phyloP scores from a whole-genome alignment of 2,888 invertebrate species.

The Drosophila hamatofila region DNA sequence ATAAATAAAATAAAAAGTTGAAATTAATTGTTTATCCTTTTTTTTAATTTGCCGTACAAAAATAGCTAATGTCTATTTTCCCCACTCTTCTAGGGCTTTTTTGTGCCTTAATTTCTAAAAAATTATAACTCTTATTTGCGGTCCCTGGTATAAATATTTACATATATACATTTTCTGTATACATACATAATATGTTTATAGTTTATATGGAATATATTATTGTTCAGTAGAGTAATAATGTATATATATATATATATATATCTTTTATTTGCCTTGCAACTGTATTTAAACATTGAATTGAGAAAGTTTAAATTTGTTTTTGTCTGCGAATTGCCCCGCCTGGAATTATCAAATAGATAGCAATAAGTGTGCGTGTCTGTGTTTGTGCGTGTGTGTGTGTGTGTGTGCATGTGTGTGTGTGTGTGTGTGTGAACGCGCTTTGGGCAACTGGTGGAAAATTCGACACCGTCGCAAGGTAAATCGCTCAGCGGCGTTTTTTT shows the following conservation, averaged over 20 bases:
- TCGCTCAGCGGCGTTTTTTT: slow-evolving; percentile 25
- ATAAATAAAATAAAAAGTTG: too few relatives aligned
- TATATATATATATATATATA: not conserved
- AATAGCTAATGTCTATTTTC: too few relatives aligned
- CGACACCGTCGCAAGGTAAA: slow-evolving; percentile 44
- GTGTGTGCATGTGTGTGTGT: slow-evolving; percentile 1
- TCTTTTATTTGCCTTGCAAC: not conserved
- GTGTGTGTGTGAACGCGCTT: not conserved
- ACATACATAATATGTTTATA: too few relatives aligned
- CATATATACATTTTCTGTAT: too few relatives aligned
- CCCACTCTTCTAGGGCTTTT: too few relatives aligned
- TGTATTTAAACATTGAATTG: slow-evolving; percentile 5
- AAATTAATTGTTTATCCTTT: too few relatives aligned
- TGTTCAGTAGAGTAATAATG: too few relatives aligned
- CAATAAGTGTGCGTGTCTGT: slow-evolving; percentile 1
- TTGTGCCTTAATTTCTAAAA: too few relatives aligned
- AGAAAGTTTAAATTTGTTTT: slow-evolving; percentile 20
- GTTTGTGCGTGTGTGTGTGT: not conserved
- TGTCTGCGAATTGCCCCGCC: slow-evolving; percentile 17
- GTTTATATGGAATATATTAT: too few relatives aligned
- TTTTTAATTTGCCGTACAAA: too few relatives aligned
- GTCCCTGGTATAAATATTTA: too few relatives aligned
- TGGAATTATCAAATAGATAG: slow-evolving; percentile 43
- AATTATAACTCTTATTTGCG: too few relatives aligned
- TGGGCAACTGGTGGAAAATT: slow-evolving; percentile 41